Base-by-base conservation (phyloP, 2,888 invertebrate genomes). In the Drosophila kokeensis region DNA sequence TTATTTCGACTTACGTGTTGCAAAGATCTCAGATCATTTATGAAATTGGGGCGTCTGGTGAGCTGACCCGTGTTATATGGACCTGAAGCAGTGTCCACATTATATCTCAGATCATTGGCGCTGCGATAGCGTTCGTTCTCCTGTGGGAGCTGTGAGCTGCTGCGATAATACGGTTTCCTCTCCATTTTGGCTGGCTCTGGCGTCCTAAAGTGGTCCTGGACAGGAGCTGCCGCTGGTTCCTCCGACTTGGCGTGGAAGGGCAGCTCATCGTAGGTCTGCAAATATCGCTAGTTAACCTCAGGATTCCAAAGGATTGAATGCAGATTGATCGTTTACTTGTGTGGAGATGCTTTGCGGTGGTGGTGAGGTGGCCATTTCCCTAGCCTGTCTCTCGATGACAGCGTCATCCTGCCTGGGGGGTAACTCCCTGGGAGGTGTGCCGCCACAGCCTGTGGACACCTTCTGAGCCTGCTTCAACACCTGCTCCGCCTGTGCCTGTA, bases 321-420 rank as follows among this genome's bases (percentile, higher is more conserved):
- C 1, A 8, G 6, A 4, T 50, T 29, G 30, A 13, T 7, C 29
- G 29, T 55, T 80, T 88, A 96, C 97, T 95, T 98, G 97, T 30
- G 97, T 98, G 32, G 97, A 97, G 89, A 97, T 97, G 91, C 94
- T 97, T 93, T 97, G 97, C 4, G 97, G 97, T 38, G 97, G 97
- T 50, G 97, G 97, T 38, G 97, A 97, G 38, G 97, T 97, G 69
- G 96, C 97, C 57, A 96, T 96, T 68, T 96, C 96, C 50, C 94
- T 79, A 15, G 61, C 78, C 58, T 54, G 36, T 49, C 55, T 52
- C 18, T 21, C 10, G 15, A 10, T 15, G 11, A 7, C 5, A 1
- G 55, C 4, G 0, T 62, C 76, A 24, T 69, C 55, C 60, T 11
- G 21, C 2, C 36, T 54, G 24, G 64, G 30, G 30, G 95, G 96